Percentiles rank a stretch among this genome's conserved stretches.
Evolutionary conservation across 2,113 vertebrate genomes (phyloP).

Genomic region (Petromus typicus): DNA sequence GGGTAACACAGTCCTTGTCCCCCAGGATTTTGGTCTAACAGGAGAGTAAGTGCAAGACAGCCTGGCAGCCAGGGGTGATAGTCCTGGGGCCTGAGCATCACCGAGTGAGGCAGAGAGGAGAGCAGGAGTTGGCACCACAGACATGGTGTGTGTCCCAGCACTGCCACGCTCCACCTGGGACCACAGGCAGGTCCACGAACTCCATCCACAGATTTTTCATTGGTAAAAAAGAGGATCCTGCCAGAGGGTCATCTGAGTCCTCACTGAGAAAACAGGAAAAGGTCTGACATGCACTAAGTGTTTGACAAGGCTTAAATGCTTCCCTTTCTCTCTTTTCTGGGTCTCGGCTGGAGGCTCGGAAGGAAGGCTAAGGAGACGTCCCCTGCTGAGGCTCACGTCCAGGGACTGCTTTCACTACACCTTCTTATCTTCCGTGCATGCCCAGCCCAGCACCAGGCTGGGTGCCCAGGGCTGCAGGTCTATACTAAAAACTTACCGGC

Average conservation of each 20-base stretch:
- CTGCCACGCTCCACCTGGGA: background rate
- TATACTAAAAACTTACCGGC: background rate
- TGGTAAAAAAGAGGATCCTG: background rate
- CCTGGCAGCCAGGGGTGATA: no score
- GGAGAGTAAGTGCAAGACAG: background rate
- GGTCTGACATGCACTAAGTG: background rate
- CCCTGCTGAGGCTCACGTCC: background rate
- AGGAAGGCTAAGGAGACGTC: background rate
- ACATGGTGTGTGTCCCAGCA: background rate
- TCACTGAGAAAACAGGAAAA: background rate
- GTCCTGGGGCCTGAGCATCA: background rate
- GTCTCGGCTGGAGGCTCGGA: background rate
- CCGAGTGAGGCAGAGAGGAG: no score
- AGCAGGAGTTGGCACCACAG: background rate
- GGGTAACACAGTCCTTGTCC: background rate
- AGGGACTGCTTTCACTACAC: background rate
- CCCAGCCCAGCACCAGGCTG: background rate
- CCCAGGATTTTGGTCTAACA: background rate
- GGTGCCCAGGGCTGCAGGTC: background rate
- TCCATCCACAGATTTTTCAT: background rate
- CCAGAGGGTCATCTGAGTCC: background rate
- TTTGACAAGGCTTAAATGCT: background rate
- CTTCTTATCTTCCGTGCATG: background rate
- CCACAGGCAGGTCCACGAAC: background rate
- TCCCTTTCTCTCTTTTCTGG: background rate